Evolutionary conservation across 1,140 invertebrate species (phyloP).

Genomic region (Colletes latitarsis): DNA sequence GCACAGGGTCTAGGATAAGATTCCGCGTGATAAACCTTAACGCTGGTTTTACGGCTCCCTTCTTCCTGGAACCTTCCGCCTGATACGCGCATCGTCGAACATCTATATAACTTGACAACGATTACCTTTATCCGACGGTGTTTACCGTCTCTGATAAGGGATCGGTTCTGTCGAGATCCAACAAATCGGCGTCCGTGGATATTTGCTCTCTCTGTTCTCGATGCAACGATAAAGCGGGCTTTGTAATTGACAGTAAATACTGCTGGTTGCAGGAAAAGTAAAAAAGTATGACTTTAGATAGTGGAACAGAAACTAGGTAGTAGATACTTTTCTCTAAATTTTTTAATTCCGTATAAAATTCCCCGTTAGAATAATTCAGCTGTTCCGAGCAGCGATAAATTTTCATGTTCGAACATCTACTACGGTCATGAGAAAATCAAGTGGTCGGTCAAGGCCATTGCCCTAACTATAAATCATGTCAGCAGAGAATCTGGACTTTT

Average conservation of each 20-base stretch:
- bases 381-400: too few species aligned
- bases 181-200: not conserved
- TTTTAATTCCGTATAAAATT: too few species aligned
- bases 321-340: too few species aligned
- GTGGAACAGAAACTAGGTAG: too few species aligned
- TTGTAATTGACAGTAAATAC: not conserved
- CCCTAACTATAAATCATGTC: too few species aligned
- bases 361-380: too few species aligned
- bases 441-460: too few species aligned
- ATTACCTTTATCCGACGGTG: constrained; percentile 11
- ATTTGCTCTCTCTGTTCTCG: not conserved
- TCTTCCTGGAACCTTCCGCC: not conserved
- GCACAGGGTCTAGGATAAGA: constrained; percentile 16
- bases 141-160: constrained; percentile 17
- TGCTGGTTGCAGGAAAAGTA: not conserved
- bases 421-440: too few species aligned
- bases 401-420: too few species aligned
- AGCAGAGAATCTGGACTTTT: too few species aligned
- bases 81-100: not conserved
- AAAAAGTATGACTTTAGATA: too few species aligned
- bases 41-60: not conserved
- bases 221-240: not conserved
- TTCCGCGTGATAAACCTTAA: constrained; percentile 39
- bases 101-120: not conserved
- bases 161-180: not conserved